Conservation (phyloP, 1,140 invertebrate genomes). For the Drosophila jambulina region DNA sequence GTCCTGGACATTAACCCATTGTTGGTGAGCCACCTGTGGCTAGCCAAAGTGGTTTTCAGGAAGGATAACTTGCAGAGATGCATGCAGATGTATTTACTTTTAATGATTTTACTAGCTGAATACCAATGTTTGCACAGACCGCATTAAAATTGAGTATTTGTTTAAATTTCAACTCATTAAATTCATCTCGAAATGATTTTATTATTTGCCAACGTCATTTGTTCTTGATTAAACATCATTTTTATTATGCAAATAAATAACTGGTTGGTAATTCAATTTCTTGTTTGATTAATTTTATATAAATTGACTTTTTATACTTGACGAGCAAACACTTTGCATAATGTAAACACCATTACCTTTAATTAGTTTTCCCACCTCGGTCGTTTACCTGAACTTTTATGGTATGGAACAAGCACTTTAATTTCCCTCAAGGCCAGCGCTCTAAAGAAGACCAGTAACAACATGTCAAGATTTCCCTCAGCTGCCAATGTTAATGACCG, state of each 20-base stretch:
- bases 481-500: slow-evolving; percentile 34
- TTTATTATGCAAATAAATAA: slow-evolving; percentile 2
- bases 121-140: not conserved
- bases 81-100: not conserved
- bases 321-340: slow-evolving; percentile 8
- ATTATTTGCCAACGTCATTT: not conserved
- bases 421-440: slow-evolving; percentile 49
- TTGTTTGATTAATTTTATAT: slow-evolving; percentile 8
- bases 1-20: slow-evolving; percentile 41
- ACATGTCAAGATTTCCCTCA: slow-evolving; percentile 21
- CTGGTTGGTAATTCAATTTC: slow-evolving; percentile 2
- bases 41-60: not conserved
- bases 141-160: not conserved
- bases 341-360: slow-evolving; percentile 14
- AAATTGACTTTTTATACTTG: slow-evolving; percentile 14
- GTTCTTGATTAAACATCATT: not conserved
- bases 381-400: slow-evolving; percentile 13
- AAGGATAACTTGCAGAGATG: not conserved
- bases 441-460: slow-evolving; percentile 12
- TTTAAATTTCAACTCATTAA: slow-evolving; percentile 1
- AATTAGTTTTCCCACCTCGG: slow-evolving; percentile 16
- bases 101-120: not conserved
- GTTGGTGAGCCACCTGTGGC: slow-evolving; percentile 38
- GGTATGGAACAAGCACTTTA: slow-evolving; percentile 24
- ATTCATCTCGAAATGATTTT: not conserved